Evolutionary conservation across 2,113 vertebrate species (phyloP).

Genomic region (Chloebia gouldiae): DNA sequence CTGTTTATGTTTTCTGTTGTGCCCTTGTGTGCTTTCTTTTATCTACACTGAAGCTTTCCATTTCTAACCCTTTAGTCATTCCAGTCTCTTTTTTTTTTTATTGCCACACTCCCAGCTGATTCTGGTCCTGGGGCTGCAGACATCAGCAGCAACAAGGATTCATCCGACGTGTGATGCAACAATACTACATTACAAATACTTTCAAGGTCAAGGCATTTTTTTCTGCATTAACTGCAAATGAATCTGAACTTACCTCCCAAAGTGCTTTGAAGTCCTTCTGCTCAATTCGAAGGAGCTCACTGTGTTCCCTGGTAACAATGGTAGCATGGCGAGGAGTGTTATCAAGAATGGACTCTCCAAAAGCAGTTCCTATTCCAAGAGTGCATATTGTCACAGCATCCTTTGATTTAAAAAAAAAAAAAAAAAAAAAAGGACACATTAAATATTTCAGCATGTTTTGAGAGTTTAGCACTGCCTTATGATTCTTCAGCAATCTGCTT

Average conservation of each 20-base stretch:
- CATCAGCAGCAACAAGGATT: not conserved
- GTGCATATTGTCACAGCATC: conserved; percentile 96
- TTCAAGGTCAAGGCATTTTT: not conserved
- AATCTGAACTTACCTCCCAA: conserved; percentile 88
- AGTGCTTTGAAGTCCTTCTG: conserved; percentile 94
- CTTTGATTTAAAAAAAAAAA: conserved; percentile 70
- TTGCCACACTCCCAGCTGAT: not conserved
- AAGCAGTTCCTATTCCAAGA: conserved; percentile 93
- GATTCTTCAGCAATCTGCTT: not conserved
- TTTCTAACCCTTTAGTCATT: not conserved
- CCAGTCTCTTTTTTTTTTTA: not conserved
- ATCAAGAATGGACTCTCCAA: conserved; percentile 97
- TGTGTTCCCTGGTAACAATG: conserved; percentile 90
- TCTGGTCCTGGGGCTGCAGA: not conserved
- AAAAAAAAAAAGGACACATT: not conserved
- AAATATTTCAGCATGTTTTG: not conserved
- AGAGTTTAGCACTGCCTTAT: not conserved
- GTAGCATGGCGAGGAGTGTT: conserved; percentile 97
- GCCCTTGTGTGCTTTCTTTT: rapidly evolving
- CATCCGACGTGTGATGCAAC: rapidly evolving
- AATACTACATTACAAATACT: not conserved
- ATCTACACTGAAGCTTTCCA: not conserved
- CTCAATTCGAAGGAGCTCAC: conserved; percentile 93
- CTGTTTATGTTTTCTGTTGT: not conserved
- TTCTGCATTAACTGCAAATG: not conserved